A percentile compares a stretch with the other conserved stretches of the same genome.
These are phyloP conservation scores for Liopterus haemorrhoidalis DNA, from an alignment of 2,888 invertebrate species.

Conservation along the genomic window DNA sequence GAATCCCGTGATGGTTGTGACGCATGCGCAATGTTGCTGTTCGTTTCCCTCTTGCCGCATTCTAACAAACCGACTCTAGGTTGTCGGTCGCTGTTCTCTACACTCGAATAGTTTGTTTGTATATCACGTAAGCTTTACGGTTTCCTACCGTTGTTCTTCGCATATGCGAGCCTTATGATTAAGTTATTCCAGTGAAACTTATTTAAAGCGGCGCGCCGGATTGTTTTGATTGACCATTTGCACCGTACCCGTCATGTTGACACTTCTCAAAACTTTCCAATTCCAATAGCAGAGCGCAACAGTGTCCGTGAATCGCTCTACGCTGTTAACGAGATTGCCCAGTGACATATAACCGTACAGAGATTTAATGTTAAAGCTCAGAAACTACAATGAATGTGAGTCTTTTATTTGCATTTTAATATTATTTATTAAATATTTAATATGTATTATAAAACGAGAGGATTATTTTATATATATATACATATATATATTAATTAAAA, in stretches of 20 bases:
- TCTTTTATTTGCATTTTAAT: background rate
- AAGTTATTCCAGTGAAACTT: constrained; percentile 5
- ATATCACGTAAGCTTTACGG: background rate
- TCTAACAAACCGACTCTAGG: constrained; percentile 21
- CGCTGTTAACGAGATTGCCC: constrained; percentile 18
- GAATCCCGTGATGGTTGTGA: constrained; percentile 9
- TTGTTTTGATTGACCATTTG: constrained; percentile 7
- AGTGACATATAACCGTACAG: constrained; percentile 3
- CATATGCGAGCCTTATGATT: no score
- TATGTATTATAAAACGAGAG: background rate
- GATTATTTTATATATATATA: background rate
- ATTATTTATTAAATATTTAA: background rate
- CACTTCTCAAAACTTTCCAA: constrained; percentile 15
- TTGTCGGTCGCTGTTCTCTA: constrained; percentile 20
- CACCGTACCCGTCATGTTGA: constrained; percentile 14
- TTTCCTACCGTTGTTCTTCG: background rate
- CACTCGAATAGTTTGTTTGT: constrained; percentile 12
- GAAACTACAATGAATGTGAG: constrained; percentile 20
- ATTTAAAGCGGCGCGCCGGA: background rate
- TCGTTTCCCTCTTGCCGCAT: constrained; percentile 22
- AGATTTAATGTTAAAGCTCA: constrained; percentile 8
- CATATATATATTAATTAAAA: no score
- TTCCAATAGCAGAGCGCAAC: constrained; percentile 3
- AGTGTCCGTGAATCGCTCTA: constrained; percentile 8
- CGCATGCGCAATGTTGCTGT: constrained; percentile 15